Evolutionary conservation across 2,113 vertebrate genomes (phyloP), one percentile per base, ranked within the genome.

Genomic region (Panthera tigris): DNA sequence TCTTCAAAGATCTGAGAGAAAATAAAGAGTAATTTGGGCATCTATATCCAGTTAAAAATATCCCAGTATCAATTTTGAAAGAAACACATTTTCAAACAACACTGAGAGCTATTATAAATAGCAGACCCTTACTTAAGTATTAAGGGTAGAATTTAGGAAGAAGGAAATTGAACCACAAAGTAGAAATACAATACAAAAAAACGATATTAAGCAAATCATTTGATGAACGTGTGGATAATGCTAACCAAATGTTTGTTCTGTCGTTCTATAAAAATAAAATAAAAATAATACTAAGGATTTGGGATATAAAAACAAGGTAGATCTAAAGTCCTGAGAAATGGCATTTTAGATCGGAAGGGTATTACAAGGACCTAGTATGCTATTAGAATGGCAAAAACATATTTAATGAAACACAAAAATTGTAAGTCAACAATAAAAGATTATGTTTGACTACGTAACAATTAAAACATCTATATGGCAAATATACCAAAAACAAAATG

Each of bases 321-420:
- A 57, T 57, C 9, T 82, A 63, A 90, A 90, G 50, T 76, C 13
- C 39, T 33, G 39, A 21, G 13, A 11, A 74, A 83, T 25, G 73
- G 2, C 10, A 79, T 45, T 73, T 92, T 71, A 84, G 61, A 41
- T 33, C 63, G 39, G 33, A 79, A 39, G 16, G 2, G 0, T 71
- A n/a, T 78, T 76, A n/a, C 27, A 90, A 81, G 48, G 52, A 81
- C 19, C 21, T 57, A 36, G 18, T 29, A 31, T 80, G 7, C 6
- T n/a, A 39, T 68, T 68, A 78, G 1, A 15, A 23, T 31, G 50
- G 33, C 33, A 69, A 90, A 61, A 87, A 31, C 9, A 68, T 87
- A 81, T 73, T 93, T 69, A 94, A 63, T 83, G 27, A 84, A 74
- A 66, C 18, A 52, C 23, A 88, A 95, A 79, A 96, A 57, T 91